phyloP scores from a whole-genome alignment of 2,888 invertebrate genomes.

The Ophion ellenae region DNA sequence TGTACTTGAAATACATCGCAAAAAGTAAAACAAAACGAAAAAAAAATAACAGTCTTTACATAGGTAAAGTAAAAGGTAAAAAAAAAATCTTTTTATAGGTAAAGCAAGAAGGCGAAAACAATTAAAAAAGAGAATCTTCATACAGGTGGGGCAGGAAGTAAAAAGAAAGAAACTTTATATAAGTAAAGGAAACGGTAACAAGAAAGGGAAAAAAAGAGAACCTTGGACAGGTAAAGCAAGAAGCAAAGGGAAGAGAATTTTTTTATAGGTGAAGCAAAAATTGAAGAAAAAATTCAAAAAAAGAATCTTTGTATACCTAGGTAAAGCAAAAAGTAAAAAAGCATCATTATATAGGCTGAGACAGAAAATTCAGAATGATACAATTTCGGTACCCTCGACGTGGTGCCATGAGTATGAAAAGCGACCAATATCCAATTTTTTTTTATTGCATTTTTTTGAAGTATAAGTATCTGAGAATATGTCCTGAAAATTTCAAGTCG shows the following conservation, averaged over 20 bases:
- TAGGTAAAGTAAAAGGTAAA: not conserved
- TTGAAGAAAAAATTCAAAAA: no score
- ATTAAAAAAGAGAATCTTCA: not conserved
- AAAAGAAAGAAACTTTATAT: not conserved
- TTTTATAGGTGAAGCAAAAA: not conserved
- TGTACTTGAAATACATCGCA: constrained; percentile 11
- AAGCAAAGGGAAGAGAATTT: not conserved
- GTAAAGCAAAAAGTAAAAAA: no score
- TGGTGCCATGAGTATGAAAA: no score
- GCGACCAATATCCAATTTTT: no score
- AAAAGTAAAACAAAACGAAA: constrained; percentile 1
- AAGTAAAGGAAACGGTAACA: not conserved
- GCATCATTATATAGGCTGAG: no score
- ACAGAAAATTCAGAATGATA: no score
- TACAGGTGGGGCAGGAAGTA: not conserved
- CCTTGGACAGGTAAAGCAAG: not conserved
- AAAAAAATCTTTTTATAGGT: not conserved
- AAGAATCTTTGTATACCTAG: no score
- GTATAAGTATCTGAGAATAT: no score
- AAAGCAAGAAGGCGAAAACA: not conserved
- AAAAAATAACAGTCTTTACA: not conserved
- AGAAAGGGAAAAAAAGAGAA: not conserved
- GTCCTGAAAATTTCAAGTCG: no score
- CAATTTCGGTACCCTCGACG: no score
- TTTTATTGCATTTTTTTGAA: no score